A percentile compares a stretch with the other conserved stretches of the same genome.
phyloP scores from a whole-genome alignment of 1,140 invertebrate genomes.

The Drosophila ficusphila region DNA sequence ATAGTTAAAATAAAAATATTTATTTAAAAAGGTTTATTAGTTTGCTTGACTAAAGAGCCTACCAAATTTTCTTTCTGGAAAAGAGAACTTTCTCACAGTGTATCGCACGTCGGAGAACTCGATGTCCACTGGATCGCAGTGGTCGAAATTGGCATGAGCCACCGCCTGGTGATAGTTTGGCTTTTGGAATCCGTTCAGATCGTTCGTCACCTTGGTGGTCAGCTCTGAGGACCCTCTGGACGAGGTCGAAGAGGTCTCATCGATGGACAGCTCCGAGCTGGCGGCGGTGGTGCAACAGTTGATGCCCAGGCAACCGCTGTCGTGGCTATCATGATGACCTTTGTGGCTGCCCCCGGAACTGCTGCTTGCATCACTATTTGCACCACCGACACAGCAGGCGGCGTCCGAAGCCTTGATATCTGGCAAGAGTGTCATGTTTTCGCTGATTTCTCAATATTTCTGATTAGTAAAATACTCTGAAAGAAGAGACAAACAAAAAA shows the following conservation, averaged over 20 bases:
- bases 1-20: too few relatives aligned
- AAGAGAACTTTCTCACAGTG: slow-evolving; percentile 85
- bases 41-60: too few relatives aligned
- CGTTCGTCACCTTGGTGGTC: slow-evolving; percentile 62
- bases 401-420: slow-evolving; percentile 71
- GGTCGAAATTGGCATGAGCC: slow-evolving; percentile 69
- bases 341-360: slow-evolving; percentile 39
- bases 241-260: slow-evolving; percentile 61
- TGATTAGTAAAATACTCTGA: slow-evolving; percentile 4
- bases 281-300: slow-evolving; percentile 71
- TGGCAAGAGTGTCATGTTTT: slow-evolving; percentile 76
- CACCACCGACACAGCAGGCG: slow-evolving; percentile 59
- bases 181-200: slow-evolving; percentile 47
- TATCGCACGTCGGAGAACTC: slow-evolving; percentile 88
- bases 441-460: background rate
- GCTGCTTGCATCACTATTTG: slow-evolving; percentile 41
- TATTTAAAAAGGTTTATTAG: too few relatives aligned
- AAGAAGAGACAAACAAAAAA: slow-evolving; percentile 5
- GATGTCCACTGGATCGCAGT: slow-evolving; percentile 86
- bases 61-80: slow-evolving; percentile 79
- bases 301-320: slow-evolving; percentile 54
- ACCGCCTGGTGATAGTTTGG: slow-evolving; percentile 44
- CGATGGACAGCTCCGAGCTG: slow-evolving; percentile 73
- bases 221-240: slow-evolving; percentile 22
- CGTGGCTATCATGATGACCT: slow-evolving; percentile 13